Percentiles rank a stretch among this genome's conserved stretches.
Evolutionary conservation across 2,113 vertebrate genomes (phyloP).

Genomic region (Tragulus kanchil): DNA sequence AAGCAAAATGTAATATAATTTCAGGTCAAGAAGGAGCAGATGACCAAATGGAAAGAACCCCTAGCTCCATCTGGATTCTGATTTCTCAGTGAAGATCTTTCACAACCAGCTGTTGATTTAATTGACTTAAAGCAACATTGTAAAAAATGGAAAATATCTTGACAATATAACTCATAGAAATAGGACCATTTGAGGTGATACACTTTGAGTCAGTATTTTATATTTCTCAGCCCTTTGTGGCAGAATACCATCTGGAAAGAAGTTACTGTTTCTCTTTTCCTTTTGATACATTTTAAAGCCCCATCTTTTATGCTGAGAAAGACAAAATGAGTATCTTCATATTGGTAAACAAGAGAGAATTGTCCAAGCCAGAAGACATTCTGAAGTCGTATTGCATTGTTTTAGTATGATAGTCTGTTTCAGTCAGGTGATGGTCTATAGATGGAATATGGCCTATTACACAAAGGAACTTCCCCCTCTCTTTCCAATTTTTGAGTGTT

Average conservation of each 20-base stretch:
- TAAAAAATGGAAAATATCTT: not conserved
- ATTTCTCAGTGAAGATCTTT: conserved; percentile 58
- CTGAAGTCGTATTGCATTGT: not conserved
- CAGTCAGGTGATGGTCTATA: not conserved
- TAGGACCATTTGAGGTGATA: not conserved
- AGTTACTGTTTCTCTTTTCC: not conserved
- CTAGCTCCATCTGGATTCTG: conserved; percentile 51
- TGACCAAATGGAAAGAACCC: not conserved
- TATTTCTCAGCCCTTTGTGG: not conserved
- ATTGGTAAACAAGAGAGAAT: not conserved
- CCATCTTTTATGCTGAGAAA: not conserved
- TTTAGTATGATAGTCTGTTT: not conserved
- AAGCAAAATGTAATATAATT: not conserved
- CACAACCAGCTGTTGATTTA: not conserved
- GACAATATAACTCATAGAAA: not conserved
- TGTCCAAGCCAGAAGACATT: not conserved
- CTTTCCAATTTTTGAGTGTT: not conserved
- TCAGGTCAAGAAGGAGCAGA: not conserved
- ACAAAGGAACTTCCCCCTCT: not conserved
- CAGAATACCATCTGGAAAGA: not conserved
- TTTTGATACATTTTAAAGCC: conserved; percentile 15
- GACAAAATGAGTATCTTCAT: not conserved
- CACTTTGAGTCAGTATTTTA: not conserved
- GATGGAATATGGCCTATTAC: not conserved
- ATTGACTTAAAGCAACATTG: not conserved